phyloP scores from a whole-genome alignment of 2,113 vertebrate genomes.

The Sorex fumeus region DNA sequence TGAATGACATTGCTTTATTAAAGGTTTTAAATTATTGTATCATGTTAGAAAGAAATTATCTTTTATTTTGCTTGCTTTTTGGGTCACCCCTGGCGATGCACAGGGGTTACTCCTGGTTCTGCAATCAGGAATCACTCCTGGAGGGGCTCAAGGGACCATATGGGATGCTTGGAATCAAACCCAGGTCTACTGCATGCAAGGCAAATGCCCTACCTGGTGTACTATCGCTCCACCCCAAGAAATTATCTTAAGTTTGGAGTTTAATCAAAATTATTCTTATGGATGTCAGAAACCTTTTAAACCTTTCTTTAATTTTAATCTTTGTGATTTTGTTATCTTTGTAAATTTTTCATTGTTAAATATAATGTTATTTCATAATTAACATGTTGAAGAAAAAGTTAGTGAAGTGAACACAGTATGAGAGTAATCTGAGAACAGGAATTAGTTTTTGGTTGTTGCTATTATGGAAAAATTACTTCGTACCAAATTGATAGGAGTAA shows the following conservation, averaged over 20 bases:
- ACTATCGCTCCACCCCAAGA: too few species aligned
- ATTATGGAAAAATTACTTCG: neutral
- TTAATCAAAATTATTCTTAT: slow-evolving; percentile 55
- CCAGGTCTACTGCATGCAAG: too few species aligned
- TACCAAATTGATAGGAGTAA: neutral
- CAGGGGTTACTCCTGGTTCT: too few species aligned
- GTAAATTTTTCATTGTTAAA: neutral
- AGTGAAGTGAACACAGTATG: slow-evolving; percentile 20
- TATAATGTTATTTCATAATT: slow-evolving; percentile 37
- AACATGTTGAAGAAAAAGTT: slow-evolving; percentile 29
- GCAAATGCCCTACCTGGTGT: too few species aligned
- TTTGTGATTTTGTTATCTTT: slow-evolving; percentile 49
- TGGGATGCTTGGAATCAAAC: too few species aligned
- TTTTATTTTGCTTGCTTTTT: too few species aligned
- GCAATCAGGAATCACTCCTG: too few species aligned
- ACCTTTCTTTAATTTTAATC: slow-evolving; percentile 17
- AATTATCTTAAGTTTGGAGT: slow-evolving; percentile 6
- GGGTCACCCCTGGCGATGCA: too few species aligned
- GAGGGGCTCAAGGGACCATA: too few species aligned
- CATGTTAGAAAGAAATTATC: neutral
- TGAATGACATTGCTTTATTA: slow-evolving; percentile 40
- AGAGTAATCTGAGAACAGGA: slow-evolving; percentile 20
- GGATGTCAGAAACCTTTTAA: neutral
- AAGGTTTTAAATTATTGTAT: slow-evolving; percentile 23
- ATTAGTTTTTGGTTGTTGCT: neutral